Conservation (phyloP, 2,797 vertebrate species). For the Nothura maculosa region DNA sequence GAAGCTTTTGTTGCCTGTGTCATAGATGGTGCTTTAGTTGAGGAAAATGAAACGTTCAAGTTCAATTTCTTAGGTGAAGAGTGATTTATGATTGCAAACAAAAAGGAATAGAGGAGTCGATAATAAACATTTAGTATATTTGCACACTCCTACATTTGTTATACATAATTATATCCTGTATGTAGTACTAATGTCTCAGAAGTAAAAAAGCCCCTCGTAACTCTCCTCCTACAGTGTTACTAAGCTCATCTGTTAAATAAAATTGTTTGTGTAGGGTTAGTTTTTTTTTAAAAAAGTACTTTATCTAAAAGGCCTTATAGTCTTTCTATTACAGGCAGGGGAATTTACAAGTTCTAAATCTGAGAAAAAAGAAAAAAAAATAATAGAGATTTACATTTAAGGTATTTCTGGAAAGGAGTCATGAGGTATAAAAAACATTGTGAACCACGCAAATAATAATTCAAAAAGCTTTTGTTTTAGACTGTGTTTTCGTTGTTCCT, state of each 20-base stretch:
- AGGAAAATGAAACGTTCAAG: conserved; percentile 10
- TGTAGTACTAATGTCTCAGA: not conserved
- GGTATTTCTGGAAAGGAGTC: not conserved
- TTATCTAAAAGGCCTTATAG: not conserved
- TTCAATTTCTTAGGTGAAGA: conserved; percentile 51
- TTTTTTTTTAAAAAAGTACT: not conserved
- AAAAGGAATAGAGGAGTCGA: not conserved
- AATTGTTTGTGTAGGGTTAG: not conserved
- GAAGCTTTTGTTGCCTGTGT: not conserved
- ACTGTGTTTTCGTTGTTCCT: not conserved
- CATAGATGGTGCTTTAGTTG: not conserved
- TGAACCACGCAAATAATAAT: not conserved
- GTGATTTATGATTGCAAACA: conserved; percentile 53
- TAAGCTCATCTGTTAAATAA: not conserved
- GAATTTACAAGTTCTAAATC: conserved; percentile 21
- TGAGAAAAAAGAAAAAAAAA: not conserved
- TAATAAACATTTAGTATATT: conserved; percentile 47
- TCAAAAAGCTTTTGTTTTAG: not conserved
- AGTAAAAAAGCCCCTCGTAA: not conserved
- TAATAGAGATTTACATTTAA: not conserved
- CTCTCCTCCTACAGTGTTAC: not conserved
- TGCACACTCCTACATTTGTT: not conserved
- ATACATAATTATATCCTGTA: conserved; percentile 41
- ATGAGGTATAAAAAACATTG: not conserved
- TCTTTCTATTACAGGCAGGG: not conserved